Conservation (phyloP, 2,797 vertebrate species). For the Bryconaethiops microstoma region DNA sequence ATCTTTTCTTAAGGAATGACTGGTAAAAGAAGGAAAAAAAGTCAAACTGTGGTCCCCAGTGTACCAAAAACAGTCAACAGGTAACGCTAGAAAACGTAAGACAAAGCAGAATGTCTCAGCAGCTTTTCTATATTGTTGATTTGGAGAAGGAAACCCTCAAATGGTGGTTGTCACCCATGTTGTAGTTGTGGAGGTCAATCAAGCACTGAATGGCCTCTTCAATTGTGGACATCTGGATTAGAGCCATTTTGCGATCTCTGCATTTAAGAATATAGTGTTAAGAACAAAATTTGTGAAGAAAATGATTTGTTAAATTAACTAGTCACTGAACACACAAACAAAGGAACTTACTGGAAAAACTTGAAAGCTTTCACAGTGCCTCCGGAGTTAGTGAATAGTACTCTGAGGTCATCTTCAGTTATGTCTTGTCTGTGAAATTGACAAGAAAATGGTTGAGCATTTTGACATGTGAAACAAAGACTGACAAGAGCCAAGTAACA, state of each 20-base stretch:
- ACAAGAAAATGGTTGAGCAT: constrained; percentile 37
- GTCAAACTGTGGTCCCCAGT: constrained; percentile 88
- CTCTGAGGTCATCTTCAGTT: constrained; percentile 91
- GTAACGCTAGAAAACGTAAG: constrained; percentile 65
- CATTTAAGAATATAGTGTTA: background rate
- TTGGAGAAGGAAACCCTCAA: constrained; percentile 98
- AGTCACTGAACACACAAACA: background rate
- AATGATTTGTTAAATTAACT: no score
- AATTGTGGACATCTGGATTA: constrained; percentile 96
- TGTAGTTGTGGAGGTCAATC: constrained; percentile 98
- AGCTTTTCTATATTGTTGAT: constrained; percentile 86
- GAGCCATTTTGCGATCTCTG: constrained; percentile 98
- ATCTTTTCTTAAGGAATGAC: constrained; percentile 71
- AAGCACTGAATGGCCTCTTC: constrained; percentile 96
- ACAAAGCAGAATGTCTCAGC: constrained; percentile 30
- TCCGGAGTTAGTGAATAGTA: constrained; percentile 93
- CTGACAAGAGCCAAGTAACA: constrained; percentile 16
- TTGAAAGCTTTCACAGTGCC: constrained; percentile 97
- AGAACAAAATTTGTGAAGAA: no score
- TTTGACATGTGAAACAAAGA: constrained; percentile 31
- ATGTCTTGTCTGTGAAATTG: constrained; percentile 84
- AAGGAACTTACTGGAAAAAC: constrained; percentile 92
- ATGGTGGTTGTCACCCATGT: constrained; percentile 95
- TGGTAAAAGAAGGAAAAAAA: constrained; percentile 65
- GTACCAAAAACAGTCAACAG: constrained; percentile 84